Conservation (phyloP, 2,888 invertebrate species). For the Peribatodes rhomboidaria region DNA sequence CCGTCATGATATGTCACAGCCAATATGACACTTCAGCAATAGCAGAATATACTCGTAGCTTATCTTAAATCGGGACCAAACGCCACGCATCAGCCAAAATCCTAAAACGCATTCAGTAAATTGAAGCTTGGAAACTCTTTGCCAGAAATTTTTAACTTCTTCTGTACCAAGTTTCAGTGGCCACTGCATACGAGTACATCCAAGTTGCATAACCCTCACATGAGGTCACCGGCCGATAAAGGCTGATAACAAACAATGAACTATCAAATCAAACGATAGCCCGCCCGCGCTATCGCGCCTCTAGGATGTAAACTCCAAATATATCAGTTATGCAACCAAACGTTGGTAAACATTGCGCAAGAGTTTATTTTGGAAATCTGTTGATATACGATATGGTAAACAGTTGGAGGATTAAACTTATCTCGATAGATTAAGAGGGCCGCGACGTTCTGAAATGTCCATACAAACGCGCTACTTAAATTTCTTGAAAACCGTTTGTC, state of each 20-base stretch:
- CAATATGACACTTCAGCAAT: no score
- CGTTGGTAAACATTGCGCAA: constrained; percentile 16
- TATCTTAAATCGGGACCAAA: no score
- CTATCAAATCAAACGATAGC: constrained; percentile 26
- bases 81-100: no score
- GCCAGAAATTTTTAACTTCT: no score
- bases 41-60: no score
- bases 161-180: no score
- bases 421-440: constrained; percentile 3
- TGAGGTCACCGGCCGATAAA: constrained; percentile 32
- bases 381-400: constrained; percentile 8
- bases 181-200: constrained; percentile 3
- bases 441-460: no score
- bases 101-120: no score
- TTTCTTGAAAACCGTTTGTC: no score
- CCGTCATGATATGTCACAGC: no score
- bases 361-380: constrained; percentile 17
- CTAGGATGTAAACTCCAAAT: constrained; percentile 20
- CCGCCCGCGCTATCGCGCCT: neutral
- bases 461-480: no score
- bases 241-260: constrained; percentile 24
- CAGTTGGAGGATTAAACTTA: constrained; percentile 7
- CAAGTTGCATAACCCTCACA: neutral
- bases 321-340: constrained; percentile 19
- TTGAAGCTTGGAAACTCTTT: no score